phyloP scores from a whole-genome alignment of 2,888 invertebrate species.

The Esperia sulphurella region DNA sequence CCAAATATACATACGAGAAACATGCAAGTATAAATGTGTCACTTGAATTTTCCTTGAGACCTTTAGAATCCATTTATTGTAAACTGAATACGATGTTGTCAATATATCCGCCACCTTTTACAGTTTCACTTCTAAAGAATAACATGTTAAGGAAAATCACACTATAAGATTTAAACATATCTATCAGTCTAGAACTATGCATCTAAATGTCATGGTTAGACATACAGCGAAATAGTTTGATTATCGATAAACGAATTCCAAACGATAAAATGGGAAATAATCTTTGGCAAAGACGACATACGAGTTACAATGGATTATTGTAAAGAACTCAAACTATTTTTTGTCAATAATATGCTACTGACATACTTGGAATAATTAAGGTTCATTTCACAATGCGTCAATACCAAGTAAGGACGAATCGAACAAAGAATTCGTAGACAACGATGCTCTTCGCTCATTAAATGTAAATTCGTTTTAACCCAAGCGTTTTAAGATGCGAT shows the following conservation, averaged over 20 bases:
- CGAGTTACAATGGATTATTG: too few species aligned
- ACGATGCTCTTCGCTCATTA: constrained; percentile 33
- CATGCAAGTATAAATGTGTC: too few species aligned
- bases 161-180: background rate
- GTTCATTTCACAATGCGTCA: constrained; percentile 27
- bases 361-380: constrained; percentile 26
- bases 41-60: constrained; percentile 8
- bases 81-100: background rate
- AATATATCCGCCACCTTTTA: too few species aligned
- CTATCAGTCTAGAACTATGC: background rate
- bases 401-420: constrained; percentile 24
- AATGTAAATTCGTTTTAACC: constrained; percentile 36
- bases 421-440: constrained; percentile 29
- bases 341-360: constrained; percentile 5
- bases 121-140: too few species aligned
- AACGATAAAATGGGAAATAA: too few species aligned
- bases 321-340: background rate
- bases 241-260: too few species aligned
- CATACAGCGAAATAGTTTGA: too few species aligned
- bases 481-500: constrained; percentile 30
- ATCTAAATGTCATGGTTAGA: background rate
- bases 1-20: background rate
- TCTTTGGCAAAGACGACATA: too few species aligned
- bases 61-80: constrained; percentile 2
- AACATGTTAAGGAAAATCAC: too few species aligned